Conservation (phyloP, 2,797 vertebrate genomes). For the Sebastes cheni region DNA sequence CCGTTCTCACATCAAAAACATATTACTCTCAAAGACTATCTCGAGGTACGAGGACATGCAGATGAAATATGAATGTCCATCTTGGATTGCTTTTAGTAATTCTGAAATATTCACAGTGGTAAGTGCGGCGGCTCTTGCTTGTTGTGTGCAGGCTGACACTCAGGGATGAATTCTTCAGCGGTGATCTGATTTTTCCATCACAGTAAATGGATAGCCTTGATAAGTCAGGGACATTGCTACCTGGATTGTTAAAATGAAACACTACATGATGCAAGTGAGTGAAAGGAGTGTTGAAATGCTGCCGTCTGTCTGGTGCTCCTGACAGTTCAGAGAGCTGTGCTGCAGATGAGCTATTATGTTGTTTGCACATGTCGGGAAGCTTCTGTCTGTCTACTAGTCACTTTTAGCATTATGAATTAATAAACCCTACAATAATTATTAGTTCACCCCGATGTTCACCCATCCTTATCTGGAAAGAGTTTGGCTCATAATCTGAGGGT, state of each 20-base stretch:
- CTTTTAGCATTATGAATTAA: constrained; percentile 20
- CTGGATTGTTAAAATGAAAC: constrained; percentile 56
- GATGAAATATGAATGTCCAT: constrained; percentile 81
- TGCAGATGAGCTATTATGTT: constrained; percentile 49
- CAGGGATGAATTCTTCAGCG: constrained; percentile 61
- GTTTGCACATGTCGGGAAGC: constrained; percentile 49
- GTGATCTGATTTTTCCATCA: constrained; percentile 64
- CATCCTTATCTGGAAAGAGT: constrained; percentile 24
- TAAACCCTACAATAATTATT: constrained; percentile 25
- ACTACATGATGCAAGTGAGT: constrained; percentile 64
- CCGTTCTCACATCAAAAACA: constrained; percentile 70
- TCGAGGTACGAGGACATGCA: constrained; percentile 51
- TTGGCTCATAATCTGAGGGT: constrained; percentile 20
- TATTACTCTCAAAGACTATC: constrained; percentile 69
- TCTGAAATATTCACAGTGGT: constrained; percentile 82
- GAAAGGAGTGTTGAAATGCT: constrained; percentile 57
- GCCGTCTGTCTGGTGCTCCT: constrained; percentile 23
- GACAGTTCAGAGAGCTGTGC: constrained; percentile 40
- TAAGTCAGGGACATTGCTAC: constrained; percentile 57
- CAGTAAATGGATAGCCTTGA: constrained; percentile 57
- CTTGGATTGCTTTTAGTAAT: constrained; percentile 82
- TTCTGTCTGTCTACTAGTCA: constrained; percentile 1
- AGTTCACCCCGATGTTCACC: constrained; percentile 4
- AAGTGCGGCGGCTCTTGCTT: constrained; percentile 29
- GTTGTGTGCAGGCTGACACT: constrained; percentile 54